Percentiles rank a stretch among this genome's conserved stretches.
phyloP scores from a whole-genome alignment of 2,113 vertebrate species.

The Takifugu bimaculatus region DNA sequence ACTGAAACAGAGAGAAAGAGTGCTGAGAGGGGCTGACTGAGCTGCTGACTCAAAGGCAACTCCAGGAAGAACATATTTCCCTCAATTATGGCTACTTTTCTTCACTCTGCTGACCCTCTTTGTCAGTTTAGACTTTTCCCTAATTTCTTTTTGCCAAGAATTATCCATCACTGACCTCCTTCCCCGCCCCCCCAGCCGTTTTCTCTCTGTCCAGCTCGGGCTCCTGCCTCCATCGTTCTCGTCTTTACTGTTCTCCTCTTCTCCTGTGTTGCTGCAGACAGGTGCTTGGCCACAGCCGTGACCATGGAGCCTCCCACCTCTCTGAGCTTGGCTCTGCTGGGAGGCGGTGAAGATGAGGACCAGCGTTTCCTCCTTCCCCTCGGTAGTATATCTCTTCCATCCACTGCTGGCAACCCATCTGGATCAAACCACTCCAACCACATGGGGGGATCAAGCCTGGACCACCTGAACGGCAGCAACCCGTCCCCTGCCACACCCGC shows the following conservation, averaged over 20 bases:
- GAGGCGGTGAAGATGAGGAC: conserved; percentile 76
- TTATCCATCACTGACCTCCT: conserved; percentile 6
- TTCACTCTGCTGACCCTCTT: conserved; percentile 37
- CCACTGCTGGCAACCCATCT: conserved; percentile 66
- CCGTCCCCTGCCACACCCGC: conserved; percentile 72
- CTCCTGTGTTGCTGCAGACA: conserved; percentile 37
- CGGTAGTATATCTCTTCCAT: conserved; percentile 69
- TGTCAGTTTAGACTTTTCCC: conserved; percentile 24
- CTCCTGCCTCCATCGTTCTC: background rate
- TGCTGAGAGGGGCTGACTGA: conserved; percentile 41
- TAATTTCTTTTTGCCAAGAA: conserved; percentile 19
- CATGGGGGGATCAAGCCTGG: conserved; percentile 72
- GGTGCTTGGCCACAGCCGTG: conserved; percentile 49
- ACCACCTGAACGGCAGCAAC: conserved; percentile 73
- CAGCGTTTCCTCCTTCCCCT: conserved; percentile 72
- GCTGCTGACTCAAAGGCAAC: conserved; percentile 55
- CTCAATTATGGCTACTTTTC: conserved; percentile 40
- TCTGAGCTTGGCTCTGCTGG: conserved; percentile 75
- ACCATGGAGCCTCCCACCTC: conserved; percentile 79
- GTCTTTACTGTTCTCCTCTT: conserved; percentile 13
- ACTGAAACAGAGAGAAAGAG: conserved; percentile 14
- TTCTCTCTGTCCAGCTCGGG: conserved; percentile 8
- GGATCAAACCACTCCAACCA: conserved; percentile 80
- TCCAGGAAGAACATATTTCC: conserved; percentile 49
- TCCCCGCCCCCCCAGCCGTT: background rate